Base-by-base conservation (phyloP, 2,113 vertebrate genomes). In the Scomber japonicus region DNA sequence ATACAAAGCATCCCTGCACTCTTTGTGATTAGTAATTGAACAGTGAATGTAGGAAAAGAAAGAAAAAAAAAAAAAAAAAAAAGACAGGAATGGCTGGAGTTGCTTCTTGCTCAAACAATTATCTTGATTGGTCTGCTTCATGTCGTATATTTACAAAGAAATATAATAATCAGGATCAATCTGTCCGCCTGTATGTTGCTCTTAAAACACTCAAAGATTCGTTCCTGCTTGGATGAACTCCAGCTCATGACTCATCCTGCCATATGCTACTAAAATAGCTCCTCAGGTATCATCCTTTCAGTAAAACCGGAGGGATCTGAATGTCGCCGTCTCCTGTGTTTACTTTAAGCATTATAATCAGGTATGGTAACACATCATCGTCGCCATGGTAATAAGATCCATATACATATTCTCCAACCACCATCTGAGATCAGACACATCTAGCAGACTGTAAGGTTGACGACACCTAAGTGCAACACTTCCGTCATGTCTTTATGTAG, bases 11-110 rank as follows among this genome's bases (percentile, higher is more conserved):
- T 35, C 59, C 44, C 64, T 74, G 74, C 60, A 45, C 71, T 73
- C 80, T 80, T 65, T 73, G 65, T 83, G 81, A 88, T 89, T 88
- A 82, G 70, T 67, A 54, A 75, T 65, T 78, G 50, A 76, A n/a
- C n/a, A n/a, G n/a, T n/a, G n/a, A n/a, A n/a, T n/a, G n/a, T n/a
- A n/a, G n/a, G n/a, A n/a, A n/a, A n/a, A n/a, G n/a, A n/a, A n/a
- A n/a, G n/a, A n/a, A n/a, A n/a, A n/a, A n/a, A n/a, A n/a, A n/a
- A n/a, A n/a, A n/a, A n/a, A n/a, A n/a, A n/a, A n/a, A n/a, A n/a
- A n/a, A n/a, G n/a, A n/a, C n/a, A n/a, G n/a, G n/a, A 82, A 63
- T 17, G 56, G 24, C 24, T 21, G 35, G 10, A 48, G 35, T 17
- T 21, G 68, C 57, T 31, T 79, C 60, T 31, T 14, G 11, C 50